Conservation (phyloP, 2,797 vertebrate species). For the Ptychadena robeensis region DNA sequence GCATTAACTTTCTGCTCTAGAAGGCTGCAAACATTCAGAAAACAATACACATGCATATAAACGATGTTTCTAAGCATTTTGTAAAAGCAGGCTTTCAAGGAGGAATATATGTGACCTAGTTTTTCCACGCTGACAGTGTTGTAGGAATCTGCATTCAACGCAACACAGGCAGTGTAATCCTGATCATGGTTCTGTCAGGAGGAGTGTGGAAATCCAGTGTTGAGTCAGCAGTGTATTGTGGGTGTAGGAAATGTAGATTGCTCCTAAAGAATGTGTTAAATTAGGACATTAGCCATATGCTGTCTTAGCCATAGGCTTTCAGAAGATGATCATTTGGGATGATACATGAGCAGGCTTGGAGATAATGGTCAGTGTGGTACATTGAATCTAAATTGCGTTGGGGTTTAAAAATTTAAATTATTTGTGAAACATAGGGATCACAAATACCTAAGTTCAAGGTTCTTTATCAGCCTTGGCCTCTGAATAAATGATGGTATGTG, state of each 20-base stretch:
- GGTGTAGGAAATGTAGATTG: conserved; percentile 16
- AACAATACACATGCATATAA: conserved; percentile 31
- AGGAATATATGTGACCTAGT: conserved; percentile 55
- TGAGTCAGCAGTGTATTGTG: conserved; percentile 37
- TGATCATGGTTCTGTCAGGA: conserved; percentile 33
- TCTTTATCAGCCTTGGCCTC: no score
- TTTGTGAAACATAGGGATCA: not conserved
- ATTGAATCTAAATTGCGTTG: not conserved
- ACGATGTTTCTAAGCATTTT: conserved; percentile 52
- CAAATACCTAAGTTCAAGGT: no score
- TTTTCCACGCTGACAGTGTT: conserved; percentile 54
- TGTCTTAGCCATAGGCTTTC: no score
- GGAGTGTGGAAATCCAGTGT: conserved; percentile 29
- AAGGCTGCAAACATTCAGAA: conserved; percentile 24
- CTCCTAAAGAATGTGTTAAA: conserved; percentile 13
- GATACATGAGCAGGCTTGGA: no score
- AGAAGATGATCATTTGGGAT: no score
- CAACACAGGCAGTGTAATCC: conserved; percentile 47
- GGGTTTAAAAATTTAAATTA: not conserved
- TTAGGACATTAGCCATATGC: not conserved
- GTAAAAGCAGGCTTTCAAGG: conserved; percentile 46
- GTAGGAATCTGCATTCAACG: conserved; percentile 55
- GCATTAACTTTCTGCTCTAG: conserved; percentile 34
- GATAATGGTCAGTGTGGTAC: no score
- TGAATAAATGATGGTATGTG: not conserved